Evolutionary conservation across 2,113 vertebrate genomes (phyloP).

Genomic region (Machaerirhynchus nigripectus): DNA sequence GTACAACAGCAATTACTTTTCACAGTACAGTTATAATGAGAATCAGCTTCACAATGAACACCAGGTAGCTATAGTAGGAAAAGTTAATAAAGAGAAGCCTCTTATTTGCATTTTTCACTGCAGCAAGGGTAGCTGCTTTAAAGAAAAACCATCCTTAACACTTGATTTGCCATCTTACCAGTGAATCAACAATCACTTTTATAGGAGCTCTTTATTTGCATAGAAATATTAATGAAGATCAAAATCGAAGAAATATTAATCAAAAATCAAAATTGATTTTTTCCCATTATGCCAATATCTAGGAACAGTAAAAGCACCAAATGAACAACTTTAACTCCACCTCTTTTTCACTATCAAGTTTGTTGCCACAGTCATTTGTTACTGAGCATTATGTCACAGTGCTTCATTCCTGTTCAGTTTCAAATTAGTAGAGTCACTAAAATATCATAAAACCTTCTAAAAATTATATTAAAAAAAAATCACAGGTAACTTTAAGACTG

Average conservation of each 20-base stretch:
- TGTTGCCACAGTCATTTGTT: not conserved
- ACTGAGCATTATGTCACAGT: not conserved
- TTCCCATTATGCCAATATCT: not conserved
- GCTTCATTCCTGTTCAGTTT: not conserved
- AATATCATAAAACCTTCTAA: not conserved
- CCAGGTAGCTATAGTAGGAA: conserved; percentile 57
- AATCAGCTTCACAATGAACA: conserved; percentile 68
- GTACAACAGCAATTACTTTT: conserved; percentile 86
- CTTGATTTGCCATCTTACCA: conserved; percentile 35
- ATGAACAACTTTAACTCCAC: not conserved
- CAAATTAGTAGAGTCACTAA: not conserved
- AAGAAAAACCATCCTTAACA: conserved; percentile 49
- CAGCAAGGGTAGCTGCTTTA: conserved; percentile 12
- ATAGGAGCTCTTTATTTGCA: conserved; percentile 15
- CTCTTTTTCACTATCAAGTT: not conserved
- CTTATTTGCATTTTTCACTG: conserved; percentile 46
- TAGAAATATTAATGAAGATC: not conserved
- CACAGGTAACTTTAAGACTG: not conserved
- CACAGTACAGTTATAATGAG: conserved; percentile 74
- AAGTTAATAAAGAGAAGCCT: conserved; percentile 51
- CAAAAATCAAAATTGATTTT: not conserved
- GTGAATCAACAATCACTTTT: conserved; percentile 16
- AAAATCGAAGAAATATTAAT: not conserved
- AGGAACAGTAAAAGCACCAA: not conserved
- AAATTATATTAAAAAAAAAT: not conserved